Base-by-base conservation (phyloP, 2,797 vertebrate genomes). In the Myotis daubentonii region DNA sequence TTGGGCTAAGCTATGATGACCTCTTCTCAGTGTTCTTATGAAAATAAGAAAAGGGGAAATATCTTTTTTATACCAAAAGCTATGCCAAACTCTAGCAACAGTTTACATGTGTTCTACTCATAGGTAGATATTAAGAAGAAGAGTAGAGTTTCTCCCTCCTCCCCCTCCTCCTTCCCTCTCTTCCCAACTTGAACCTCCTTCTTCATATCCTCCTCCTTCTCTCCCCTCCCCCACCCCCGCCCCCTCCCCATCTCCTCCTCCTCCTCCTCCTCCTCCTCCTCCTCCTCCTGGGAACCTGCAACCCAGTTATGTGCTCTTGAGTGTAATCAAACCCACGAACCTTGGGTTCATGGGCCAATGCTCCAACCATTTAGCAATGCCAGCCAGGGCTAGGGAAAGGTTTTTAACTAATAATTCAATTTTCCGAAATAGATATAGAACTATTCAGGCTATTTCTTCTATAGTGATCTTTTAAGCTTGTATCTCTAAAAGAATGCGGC, bases 361-460 rank as follows among this genome's bases (percentile, higher is more conserved):
- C 57, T 60, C 57, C 28, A 60, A 13, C 25, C 57, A 60, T 60
- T 60, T 2, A 60, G 57, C 57, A 60, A 60, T 28, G 25, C 57
- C 25, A 60, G 57, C 57, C 57, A 60, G 57, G 12, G 25, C 2
- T 68, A 68, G 17, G 66, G 33, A 36, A 68, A 65, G 36, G 25
- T 66, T 95, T 49, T 86, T 82, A 92, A 68, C 9, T 65, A 49
- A 55, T 51, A 15, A 49, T 89, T 91, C 25, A 78, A 74, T 78
- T 86, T 86, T 92, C 72, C 84, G 28, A 17, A 55, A 79, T 28
- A 95, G 57, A 57, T 65, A 25, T 1, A 70, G 55, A 51, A 70
- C 30, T 83, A 19, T 38, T 82, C 6, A n/a, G 44, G 62, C 22
- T 44, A n/a, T 66, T 76, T 71, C 79, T 65, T 89, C 25, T 49